Evolutionary conservation across 2,113 vertebrate genomes (phyloP), one percentile per base, ranked within the genome.

Genomic region (Pachycephala philippinensis): DNA sequence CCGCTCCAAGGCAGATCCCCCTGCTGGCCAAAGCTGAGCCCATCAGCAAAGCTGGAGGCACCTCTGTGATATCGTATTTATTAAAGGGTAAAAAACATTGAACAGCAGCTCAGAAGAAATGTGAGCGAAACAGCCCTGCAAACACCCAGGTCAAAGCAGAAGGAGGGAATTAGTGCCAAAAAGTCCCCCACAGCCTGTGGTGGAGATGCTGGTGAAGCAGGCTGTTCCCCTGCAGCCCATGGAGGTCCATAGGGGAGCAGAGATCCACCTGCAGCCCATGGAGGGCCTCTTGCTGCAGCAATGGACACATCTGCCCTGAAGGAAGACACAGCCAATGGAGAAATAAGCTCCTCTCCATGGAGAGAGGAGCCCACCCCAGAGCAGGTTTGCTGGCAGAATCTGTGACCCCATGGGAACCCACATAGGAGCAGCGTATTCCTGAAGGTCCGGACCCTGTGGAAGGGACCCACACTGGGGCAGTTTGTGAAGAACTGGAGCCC

Each of bases 31-130:
- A 71, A 87, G 37, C 37, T 42, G 27, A 87, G 47, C 10, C 15
- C 15, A 52, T n/a, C 66, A 92, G 81, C 30, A 84, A 47, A 57
- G 15, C 45, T 33, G 39, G 17, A 10, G 47, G 9, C 30, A 31
- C 11, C 15, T 87, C 66, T 18, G 5, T 52, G 39, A 28, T 33
- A 40, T 0, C 0, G 0, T 39, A 40, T 53, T 66, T 66, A 87
- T 59, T 8, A 18, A 59, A 64, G 13, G 7, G 13, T 44, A 30
- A 66, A 54, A 57, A 59, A 44, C 2, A 9, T 12, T 44, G 22
- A 10, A 33, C 10, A 84, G 24, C 28, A 72, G 22, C 39, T 45
- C 17, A 27, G 53, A 80, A 37, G 37, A 90, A 59, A 39, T 3
- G 6, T 3, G 15, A 54, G 35, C 45, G 26, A 84, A 65, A 54